These are phyloP conservation scores for Eurytoma adleriae DNA, from an alignment of 2,888 invertebrate genomes.

Conservation along the genomic window DNA sequence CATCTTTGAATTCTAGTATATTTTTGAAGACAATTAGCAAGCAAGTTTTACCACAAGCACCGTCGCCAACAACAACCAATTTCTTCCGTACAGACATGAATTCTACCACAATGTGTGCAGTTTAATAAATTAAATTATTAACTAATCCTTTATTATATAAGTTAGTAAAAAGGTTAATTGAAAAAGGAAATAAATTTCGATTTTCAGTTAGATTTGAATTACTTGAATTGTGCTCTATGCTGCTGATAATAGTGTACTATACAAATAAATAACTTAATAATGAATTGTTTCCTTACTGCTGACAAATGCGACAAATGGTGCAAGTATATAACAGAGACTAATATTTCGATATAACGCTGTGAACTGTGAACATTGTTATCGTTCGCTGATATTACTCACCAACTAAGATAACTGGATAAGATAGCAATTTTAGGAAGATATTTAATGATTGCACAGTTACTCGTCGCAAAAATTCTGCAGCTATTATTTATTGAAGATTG, in stretches of 20 bases:
- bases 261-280: not conserved
- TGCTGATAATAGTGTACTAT: not conserved
- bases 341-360: constrained; percentile 9
- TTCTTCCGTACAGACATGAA: constrained; percentile 98
- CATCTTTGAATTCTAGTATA: constrained; percentile 86
- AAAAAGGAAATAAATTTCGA: not conserved
- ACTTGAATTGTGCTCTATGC: not conserved
- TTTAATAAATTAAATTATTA: constrained; percentile 56
- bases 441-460: constrained; percentile 26
- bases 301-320: constrained; percentile 37
- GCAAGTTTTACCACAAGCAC: constrained; percentile 99
- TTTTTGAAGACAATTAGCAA: constrained; percentile 95
- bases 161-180: not conserved
- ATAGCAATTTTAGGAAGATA: constrained; percentile 36
- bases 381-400: constrained; percentile 4
- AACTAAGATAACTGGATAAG: constrained; percentile 45
- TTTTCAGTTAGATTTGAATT: not conserved
- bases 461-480: constrained; percentile 4
- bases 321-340: constrained; percentile 42
- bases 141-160: not conserved
- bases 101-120: constrained; percentile 76
- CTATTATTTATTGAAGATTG: constrained; percentile 33
- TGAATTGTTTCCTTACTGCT: constrained; percentile 21
- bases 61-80: constrained; percentile 98
- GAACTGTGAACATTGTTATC: constrained; percentile 41